Conservation (phyloP, 1,140 invertebrate species). For the Drosophila paulistorum region DNA sequence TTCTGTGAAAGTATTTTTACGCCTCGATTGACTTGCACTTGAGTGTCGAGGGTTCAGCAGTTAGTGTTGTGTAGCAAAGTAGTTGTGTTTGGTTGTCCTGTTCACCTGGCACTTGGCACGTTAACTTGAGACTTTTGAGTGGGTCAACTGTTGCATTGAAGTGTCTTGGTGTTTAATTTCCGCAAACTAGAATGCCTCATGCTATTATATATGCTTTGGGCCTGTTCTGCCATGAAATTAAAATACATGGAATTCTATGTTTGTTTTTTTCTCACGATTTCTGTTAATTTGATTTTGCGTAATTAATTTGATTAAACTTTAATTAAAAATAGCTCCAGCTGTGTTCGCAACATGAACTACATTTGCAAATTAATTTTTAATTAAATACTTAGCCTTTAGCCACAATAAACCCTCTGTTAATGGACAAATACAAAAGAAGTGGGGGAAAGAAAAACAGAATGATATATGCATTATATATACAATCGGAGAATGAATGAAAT, state of each 20-base stretch:
- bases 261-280: background rate
- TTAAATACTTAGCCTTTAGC: constrained; percentile 14
- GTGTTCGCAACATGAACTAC: background rate
- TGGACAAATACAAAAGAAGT: background rate
- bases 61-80: constrained; percentile 13
- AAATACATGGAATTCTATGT: background rate
- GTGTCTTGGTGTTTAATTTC: constrained; percentile 34
- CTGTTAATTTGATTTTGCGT: constrained; percentile 18
- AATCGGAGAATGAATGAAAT: constrained; percentile 31
- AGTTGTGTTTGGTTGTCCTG: constrained; percentile 13
- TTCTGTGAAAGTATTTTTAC: constrained; percentile 40
- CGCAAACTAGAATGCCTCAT: background rate
- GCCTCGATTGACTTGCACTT: constrained; percentile 55
- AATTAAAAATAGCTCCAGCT: constrained; percentile 30
- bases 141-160: constrained; percentile 42
- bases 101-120: constrained; percentile 24
- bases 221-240: no score
- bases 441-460: background rate
- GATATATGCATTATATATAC: background rate
- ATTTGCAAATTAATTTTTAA: constrained; percentile 31
- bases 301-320: constrained; percentile 48
- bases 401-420: constrained; percentile 2
- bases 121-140: constrained; percentile 23
- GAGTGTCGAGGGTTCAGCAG: constrained; percentile 24
- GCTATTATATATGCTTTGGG: background rate